Conservation (phyloP, 2,888 invertebrate genomes). For the Junonia oenone region DNA sequence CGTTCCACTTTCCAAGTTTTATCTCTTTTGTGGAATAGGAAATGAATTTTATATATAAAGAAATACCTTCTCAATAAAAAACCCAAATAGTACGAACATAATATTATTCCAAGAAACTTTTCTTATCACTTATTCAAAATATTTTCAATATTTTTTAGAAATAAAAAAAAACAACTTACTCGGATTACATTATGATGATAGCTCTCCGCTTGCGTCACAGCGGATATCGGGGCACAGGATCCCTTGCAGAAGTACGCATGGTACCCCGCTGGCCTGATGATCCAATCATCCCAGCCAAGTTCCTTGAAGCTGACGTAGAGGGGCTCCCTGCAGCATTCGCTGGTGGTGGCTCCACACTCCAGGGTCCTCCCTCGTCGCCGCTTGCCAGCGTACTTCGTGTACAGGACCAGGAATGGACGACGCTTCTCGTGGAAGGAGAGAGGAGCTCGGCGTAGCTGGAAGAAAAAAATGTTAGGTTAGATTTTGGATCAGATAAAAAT, state of each 20-base stretch:
- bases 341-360: conserved; percentile 83
- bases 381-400: conserved; percentile 85
- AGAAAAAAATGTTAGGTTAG: too few species aligned
- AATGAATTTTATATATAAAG: too few species aligned
- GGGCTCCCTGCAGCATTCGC: conserved; percentile 90
- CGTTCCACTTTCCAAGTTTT: too few species aligned
- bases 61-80: too few species aligned
- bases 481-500: too few species aligned
- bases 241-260: conserved; percentile 94
- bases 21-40: too few species aligned
- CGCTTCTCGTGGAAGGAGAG: conserved; percentile 85
- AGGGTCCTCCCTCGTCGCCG: conserved; percentile 82
- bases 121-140: too few species aligned
- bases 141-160: too few species aligned
- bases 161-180: conserved; percentile 72
- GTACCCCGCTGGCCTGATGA: conserved; percentile 89
- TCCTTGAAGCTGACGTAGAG: conserved; percentile 90
- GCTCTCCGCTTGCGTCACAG: conserved; percentile 78
- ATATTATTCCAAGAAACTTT: too few species aligned
- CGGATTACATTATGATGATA: conserved; percentile 87
- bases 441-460: conserved; percentile 77
- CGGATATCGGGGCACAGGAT: conserved; percentile 86
- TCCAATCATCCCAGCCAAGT: conserved; percentile 94
- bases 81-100: too few species aligned
- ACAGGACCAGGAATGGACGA: conserved; percentile 88